Evolutionary conservation across 2,113 vertebrate species (phyloP).

Genomic region (Anarrhichthys ocellatus): DNA sequence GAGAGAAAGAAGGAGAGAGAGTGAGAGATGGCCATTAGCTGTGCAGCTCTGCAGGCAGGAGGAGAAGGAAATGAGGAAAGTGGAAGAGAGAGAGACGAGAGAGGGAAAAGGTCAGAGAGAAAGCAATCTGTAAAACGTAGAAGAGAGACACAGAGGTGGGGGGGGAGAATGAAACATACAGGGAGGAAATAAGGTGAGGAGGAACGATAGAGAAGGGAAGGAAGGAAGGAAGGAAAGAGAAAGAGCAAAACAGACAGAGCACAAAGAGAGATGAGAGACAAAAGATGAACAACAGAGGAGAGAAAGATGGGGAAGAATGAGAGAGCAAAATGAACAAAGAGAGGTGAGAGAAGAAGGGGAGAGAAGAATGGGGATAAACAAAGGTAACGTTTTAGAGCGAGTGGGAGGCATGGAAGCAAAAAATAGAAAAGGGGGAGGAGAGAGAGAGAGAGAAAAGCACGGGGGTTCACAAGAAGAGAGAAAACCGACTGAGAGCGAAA

Average conservation of each 20-base stretch:
- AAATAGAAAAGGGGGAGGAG: conserved; percentile 30
- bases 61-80: conserved; percentile 37
- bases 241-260: background rate
- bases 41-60: conserved; percentile 36
- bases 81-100: conserved; percentile 37
- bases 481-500: conserved; percentile 62
- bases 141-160: conserved; percentile 26
- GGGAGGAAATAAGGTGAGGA: conserved; percentile 5
- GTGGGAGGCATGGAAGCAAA: conserved; percentile 71
- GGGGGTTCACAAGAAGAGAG: conserved; percentile 46
- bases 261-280: conserved; percentile 4
- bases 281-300: conserved; percentile 19
- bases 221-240: background rate
- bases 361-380: conserved; percentile 67
- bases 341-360: conserved; percentile 58
- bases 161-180: conserved; percentile 29
- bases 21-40: conserved; percentile 54
- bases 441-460: conserved; percentile 38
- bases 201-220: background rate
- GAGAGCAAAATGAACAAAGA: conserved; percentile 60
- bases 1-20: background rate
- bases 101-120: conserved; percentile 69
- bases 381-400: conserved; percentile 68
- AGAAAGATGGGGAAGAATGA: conserved; percentile 26
- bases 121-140: conserved; percentile 66